phyloP scores from a whole-genome alignment of 2,888 invertebrate species.

The Griposia aprilina region DNA sequence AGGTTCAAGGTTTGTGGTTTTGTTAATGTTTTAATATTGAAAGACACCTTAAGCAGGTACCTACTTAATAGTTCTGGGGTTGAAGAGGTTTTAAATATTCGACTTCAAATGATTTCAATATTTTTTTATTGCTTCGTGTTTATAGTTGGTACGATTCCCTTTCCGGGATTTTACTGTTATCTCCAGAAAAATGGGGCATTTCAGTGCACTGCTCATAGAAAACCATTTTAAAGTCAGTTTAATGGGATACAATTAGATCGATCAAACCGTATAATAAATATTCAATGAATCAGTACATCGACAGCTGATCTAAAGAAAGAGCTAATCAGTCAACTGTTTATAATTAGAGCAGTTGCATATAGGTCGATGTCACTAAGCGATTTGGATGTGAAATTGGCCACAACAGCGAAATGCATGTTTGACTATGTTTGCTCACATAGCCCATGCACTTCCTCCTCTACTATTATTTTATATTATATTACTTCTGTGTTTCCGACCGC shows the following conservation, averaged over 20 bases:
- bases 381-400: slow-evolving; percentile 62
- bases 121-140: background rate
- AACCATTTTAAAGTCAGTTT: background rate
- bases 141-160: background rate
- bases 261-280: background rate
- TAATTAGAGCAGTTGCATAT: slow-evolving; percentile 77
- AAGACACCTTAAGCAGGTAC: background rate
- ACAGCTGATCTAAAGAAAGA: slow-evolving; percentile 67
- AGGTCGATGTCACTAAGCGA: slow-evolving; percentile 79
- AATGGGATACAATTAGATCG: background rate
- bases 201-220: background rate
- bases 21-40: background rate
- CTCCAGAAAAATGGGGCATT: background rate
- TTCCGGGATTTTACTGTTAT: no score
- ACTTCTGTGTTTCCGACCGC: no score
- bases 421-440: background rate
- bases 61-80: background rate
- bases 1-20: slow-evolving; percentile 94
- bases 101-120: background rate
- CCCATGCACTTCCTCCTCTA: background rate
- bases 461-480: no score
- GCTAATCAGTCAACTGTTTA: slow-evolving; percentile 72
- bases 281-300: slow-evolving; percentile 4
- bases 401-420: slow-evolving; percentile 11
- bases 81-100: background rate